Conservation (phyloP, 2,113 vertebrate genomes). For the Xenotilapia leptura region DNA sequence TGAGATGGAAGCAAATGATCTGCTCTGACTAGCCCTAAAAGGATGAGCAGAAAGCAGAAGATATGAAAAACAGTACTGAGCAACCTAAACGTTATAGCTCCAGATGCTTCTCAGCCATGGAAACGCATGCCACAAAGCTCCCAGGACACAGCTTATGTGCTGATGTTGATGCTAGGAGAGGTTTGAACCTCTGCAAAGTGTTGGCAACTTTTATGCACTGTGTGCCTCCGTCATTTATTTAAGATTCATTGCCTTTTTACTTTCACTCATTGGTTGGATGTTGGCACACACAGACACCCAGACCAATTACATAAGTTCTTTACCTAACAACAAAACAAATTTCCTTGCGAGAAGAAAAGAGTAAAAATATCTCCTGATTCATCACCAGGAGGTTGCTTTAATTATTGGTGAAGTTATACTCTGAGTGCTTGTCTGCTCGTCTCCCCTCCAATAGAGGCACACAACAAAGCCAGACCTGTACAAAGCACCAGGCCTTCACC, state of each 20-base stretch:
- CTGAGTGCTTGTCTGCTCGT: neutral
- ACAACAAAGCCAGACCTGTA: constrained; percentile 10
- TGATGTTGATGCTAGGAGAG: neutral
- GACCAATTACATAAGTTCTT: neutral
- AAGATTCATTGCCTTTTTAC: neutral
- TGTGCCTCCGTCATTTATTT: neutral
- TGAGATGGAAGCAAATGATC: neutral
- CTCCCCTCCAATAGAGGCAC: constrained; percentile 4
- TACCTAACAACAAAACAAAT: neutral
- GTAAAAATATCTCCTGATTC: neutral
- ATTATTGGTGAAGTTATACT: neutral
- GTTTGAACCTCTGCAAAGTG: neutral
- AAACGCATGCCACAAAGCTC: fast-evolving
- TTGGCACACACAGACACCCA: neutral
- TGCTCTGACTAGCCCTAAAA: neutral
- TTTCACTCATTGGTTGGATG: neutral
- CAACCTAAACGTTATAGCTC: neutral
- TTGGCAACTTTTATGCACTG: neutral
- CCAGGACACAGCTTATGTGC: neutral
- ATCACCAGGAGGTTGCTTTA: neutral
- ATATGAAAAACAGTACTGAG: neutral
- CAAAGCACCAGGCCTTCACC: constrained; percentile 6
- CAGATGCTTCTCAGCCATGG: neutral
- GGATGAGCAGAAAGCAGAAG: neutral
- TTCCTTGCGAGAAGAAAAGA: neutral